Base-by-base conservation (phyloP, 2,888 invertebrate species). In the Dasysyrphus albostriatus region DNA sequence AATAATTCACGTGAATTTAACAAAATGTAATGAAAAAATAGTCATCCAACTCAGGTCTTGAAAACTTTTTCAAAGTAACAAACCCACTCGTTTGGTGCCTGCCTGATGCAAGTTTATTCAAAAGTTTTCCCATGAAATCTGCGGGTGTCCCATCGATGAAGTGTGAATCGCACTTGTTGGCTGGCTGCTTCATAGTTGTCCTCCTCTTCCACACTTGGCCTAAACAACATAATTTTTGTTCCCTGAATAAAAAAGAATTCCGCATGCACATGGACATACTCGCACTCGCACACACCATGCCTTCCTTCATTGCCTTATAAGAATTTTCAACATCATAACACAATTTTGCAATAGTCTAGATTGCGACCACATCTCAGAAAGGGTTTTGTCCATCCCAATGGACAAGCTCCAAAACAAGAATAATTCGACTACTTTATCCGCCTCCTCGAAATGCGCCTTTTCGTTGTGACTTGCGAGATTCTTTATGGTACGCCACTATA, bases 91-190 rank as follows among this genome's bases (percentile, higher is more conserved):
- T 24, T n/a, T 56, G n/a, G 6, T 56, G n/a, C n/a, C 2, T n/a
- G 16, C 56, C 0, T 1, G n/a, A n/a, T n/a, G 54, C 47, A 59
- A 73, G 34, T 44, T 54, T n/a, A 34, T 79, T 79, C 39, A 63
- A 63, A 29, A 47, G 32, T 5, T 47, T 58, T 56, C 39, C 19
- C 44, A 12, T 47, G 72, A 84, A 76, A 76, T 81, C 75, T 76
- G 81, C 84, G 75, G 84, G 84, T 80, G 75, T 80, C 72, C 83
- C 58, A 70, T 58, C 75, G 84, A 84, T 81, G 81, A 65, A 84
- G 76, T 84, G 75, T 58, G 61, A 39, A 39, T 61, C 14, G 79
- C 79, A 79, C 83, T 79, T 83, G 83, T 73, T 44, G 14, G n/a
- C 32, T 32, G 3, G 24, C 14, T 47, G n/a, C 16, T 59, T 9